phyloP scores from a whole-genome alignment of 2,888 invertebrate genomes.

The Meliscaeva auricollis region DNA sequence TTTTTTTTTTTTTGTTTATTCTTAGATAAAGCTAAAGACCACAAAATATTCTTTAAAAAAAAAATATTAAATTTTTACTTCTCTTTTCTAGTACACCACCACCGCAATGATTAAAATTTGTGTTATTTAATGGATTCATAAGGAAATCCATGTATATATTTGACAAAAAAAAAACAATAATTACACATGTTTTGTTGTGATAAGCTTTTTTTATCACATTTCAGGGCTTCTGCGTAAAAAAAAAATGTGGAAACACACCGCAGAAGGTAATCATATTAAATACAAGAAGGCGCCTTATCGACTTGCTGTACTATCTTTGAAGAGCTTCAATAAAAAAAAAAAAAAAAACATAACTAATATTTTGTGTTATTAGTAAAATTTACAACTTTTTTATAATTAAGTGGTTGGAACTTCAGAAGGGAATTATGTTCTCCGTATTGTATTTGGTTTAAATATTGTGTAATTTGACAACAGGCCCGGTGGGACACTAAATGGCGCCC shows the following conservation, averaged over 20 bases:
- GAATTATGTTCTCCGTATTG: not conserved
- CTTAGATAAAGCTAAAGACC: constrained; percentile 64
- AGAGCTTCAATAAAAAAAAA: constrained; percentile 42
- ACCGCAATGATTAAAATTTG: constrained; percentile 37
- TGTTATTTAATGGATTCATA: constrained; percentile 36
- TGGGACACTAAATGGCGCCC: constrained; percentile 36
- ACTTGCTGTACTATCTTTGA: constrained; percentile 58
- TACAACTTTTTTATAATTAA: constrained; percentile 61
- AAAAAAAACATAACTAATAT: constrained; percentile 50
- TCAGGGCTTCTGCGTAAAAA: constrained; percentile 53
- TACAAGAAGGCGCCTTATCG: constrained; percentile 62
- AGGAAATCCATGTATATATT: constrained; percentile 15
- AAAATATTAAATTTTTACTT: constrained; percentile 11
- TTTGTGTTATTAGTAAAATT: constrained; percentile 69
- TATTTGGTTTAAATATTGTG: no score
- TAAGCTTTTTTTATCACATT: constrained; percentile 59
- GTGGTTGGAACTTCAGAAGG: constrained; percentile 41
- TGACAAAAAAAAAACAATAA: constrained; percentile 46
- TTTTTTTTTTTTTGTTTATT: constrained; percentile 42
- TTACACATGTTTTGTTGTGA: constrained; percentile 68
- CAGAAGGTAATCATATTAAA: constrained; percentile 36
- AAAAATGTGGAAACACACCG: constrained; percentile 51
- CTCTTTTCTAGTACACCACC: constrained; percentile 8
- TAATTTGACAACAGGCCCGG: constrained; percentile 33
- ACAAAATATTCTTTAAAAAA: constrained; percentile 41